These are phyloP conservation scores for Centropus unirufus DNA, from an alignment of 2,113 vertebrate species.

Conservation along the genomic window DNA sequence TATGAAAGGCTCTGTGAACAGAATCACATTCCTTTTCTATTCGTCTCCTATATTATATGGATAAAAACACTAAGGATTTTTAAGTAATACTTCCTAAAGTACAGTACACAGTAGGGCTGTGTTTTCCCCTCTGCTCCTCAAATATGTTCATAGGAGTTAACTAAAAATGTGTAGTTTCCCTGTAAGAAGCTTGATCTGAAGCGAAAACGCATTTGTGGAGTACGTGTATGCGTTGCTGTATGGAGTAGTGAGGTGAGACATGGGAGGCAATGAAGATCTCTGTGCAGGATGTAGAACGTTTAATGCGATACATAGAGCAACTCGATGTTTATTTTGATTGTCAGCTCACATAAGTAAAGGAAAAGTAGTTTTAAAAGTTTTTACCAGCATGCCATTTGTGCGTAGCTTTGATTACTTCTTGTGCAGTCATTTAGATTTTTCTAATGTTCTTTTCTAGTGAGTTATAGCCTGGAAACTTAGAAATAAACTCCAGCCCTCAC, in stretches of 20 bases:
- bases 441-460: background rate
- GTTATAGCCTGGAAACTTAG: background rate
- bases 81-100: background rate
- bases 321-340: background rate
- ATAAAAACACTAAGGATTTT: background rate
- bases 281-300: background rate
- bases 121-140: background rate
- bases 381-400: background rate
- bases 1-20: background rate
- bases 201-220: accelerated
- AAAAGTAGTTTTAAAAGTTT: background rate
- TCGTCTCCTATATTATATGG: background rate
- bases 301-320: background rate
- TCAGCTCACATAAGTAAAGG: background rate
- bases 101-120: background rate
- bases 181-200: background rate
- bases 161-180: accelerated
- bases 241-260: background rate
- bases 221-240: background rate
- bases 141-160: background rate
- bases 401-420: background rate
- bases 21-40: background rate
- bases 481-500: background rate
- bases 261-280: background rate
- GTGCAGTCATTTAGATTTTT: background rate